Percentiles rank a stretch among this genome's conserved stretches.
phyloP scores from a whole-genome alignment of 1,140 invertebrate genomes.

The Berghia stephanieae region DNA sequence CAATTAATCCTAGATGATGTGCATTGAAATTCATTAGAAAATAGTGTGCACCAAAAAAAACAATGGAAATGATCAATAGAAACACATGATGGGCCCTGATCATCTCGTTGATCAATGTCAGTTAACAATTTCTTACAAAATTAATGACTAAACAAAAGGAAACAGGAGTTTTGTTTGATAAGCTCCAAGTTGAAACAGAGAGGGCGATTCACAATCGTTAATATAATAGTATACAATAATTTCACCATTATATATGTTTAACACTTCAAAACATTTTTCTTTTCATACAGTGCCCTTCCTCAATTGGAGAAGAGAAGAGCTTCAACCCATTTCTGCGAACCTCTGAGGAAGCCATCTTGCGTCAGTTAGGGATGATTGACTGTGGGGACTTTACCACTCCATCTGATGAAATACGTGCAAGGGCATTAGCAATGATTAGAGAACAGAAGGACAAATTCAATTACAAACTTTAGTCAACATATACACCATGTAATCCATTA shows the following conservation, averaged over 20 bases:
- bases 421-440: conserved; percentile 36
- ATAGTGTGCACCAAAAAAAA: too few relatives aligned
- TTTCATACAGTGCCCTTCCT: conserved; percentile 48
- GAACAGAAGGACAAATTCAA: conserved; percentile 48
- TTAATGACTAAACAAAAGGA: too few relatives aligned
- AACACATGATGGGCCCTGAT: too few relatives aligned
- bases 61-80: too few relatives aligned
- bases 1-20: neutral
- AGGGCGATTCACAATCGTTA: too few relatives aligned
- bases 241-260: neutral
- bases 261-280: neutral
- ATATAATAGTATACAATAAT: neutral
- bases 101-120: too few relatives aligned
- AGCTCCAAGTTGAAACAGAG: too few relatives aligned
- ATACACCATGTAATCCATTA: too few relatives aligned
- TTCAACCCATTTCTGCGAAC: conserved; percentile 55
- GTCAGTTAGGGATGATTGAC: conserved; percentile 32
- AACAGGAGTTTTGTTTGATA: too few relatives aligned
- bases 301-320: conserved; percentile 49
- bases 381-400: conserved; percentile 27
- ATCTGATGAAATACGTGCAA: conserved; percentile 35
- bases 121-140: too few relatives aligned
- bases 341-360: conserved; percentile 37
- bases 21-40: neutral
- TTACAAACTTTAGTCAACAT: conserved; percentile 49